Evolutionary conservation across 2,113 vertebrate genomes (phyloP), one percentile per base, ranked within the genome.

Genomic region (Poecile atricapillus): DNA sequence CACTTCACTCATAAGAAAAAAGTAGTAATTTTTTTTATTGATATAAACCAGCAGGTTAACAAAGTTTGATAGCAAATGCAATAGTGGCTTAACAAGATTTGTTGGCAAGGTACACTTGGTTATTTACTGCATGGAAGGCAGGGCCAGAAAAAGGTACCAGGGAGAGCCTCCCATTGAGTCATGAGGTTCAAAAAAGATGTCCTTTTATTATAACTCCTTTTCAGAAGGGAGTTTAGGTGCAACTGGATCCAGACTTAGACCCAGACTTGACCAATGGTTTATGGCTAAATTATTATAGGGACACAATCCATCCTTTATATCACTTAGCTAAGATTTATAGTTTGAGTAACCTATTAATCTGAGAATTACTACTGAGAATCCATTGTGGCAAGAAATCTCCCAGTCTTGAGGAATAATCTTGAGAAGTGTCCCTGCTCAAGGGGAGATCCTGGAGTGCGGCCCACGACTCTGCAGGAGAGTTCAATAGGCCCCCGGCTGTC

Each of bases 391-490:
- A 43, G 41, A 46, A 69, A 43, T 69, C 17, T 35, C 70, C 76
- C 41, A 27, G 27, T 31, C 31, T 33, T 15, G 24, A 47, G n/a
- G 17, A 62, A 8, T 27, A 47, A 62, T 17, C 9, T 35, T n/a
- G 47, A 53, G 30, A 47, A 30, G 17, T 2, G 5, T 27, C 41
- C 21, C 21, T 33, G 11, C 10, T 49, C 25, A 56, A 43, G 35
- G 43, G 49, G 31, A 49, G 18, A 43, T 43, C 12, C 41, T 43
- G 56, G 25, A 35, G 3, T 35, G 41, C n/a, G 43, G 70, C 30
- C 47, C 18, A 19, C 0, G 0, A 21, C 18, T 62, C 21, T 41
- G 21, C 41, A 49, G 35, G 31, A 8, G 35, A 25, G 70, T 4
- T 35, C 49, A 49, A 22, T 8, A 43, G 31, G 30, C 30, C 41